Percentiles rank a stretch among this genome's conserved stretches.
phyloP scores from a whole-genome alignment of 53 echinoderm and acorn worm genomes.

The Luidia sarsii region DNA sequence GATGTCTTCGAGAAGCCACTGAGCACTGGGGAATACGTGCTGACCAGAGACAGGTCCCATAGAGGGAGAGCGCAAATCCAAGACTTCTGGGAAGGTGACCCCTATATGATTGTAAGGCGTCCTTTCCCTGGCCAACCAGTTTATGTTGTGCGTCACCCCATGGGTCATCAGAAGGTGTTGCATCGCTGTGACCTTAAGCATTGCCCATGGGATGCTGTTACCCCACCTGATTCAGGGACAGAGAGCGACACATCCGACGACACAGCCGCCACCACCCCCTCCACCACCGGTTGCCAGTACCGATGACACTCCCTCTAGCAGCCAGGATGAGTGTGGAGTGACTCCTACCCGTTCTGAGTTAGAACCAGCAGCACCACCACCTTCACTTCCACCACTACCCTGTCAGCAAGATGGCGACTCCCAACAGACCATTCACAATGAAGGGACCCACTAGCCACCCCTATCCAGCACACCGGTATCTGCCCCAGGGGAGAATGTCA shows the following conservation, averaged over 20 bases:
- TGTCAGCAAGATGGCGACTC: neutral
- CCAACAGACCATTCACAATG: neutral
- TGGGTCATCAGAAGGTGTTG: neutral
- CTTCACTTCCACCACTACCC: neutral
- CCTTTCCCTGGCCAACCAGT: slow-evolving; percentile 31
- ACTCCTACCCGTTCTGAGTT: too few species aligned
- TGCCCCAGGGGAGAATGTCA: slow-evolving; percentile 8
- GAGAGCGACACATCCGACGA: neutral
- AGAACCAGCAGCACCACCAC: neutral
- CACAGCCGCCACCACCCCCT: too few species aligned
- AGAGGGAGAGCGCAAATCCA: slow-evolving; percentile 24
- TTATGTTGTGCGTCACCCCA: neutral
- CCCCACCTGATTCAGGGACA: slow-evolving; percentile 1
- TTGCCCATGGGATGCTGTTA: too few species aligned
- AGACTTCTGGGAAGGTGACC: slow-evolving; percentile 6
- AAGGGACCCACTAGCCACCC: neutral
- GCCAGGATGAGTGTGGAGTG: too few species aligned
- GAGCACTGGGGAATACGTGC: slow-evolving; percentile 37
- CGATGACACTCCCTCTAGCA: neutral
- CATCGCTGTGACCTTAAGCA: too few species aligned
- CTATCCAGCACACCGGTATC: neutral
- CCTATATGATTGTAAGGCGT: neutral
- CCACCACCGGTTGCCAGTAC: too few species aligned
- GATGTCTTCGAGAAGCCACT: slow-evolving; percentile 48
- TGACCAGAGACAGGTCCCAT: slow-evolving; percentile 6